These are phyloP conservation scores for Cochlearius cochlearius DNA, from an alignment of 2,113 vertebrate genomes.

Conservation along the genomic window DNA sequence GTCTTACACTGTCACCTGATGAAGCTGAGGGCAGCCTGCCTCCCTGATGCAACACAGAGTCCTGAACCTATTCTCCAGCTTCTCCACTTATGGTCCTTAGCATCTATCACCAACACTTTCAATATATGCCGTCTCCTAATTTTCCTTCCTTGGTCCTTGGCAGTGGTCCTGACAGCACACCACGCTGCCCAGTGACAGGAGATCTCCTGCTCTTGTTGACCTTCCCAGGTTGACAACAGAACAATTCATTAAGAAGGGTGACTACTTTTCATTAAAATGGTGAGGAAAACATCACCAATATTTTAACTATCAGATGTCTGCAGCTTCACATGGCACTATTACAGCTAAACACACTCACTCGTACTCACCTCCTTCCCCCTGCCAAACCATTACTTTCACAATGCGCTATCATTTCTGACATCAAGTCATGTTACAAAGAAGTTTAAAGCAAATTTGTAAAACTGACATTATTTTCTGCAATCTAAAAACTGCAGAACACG, in stretches of 20 bases:
- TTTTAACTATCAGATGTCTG: not conserved
- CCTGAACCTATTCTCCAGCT: not conserved
- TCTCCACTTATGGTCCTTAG: not conserved
- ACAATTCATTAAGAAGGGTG: not conserved
- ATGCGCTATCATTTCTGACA: not conserved
- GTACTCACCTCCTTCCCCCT: not conserved
- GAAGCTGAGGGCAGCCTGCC: not conserved
- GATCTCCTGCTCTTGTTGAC: not conserved
- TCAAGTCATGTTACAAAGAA: not conserved
- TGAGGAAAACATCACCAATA: not conserved
- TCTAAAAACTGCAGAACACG: not conserved
- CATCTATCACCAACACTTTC: not conserved
- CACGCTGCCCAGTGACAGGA: not conserved
- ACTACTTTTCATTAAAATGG: not conserved
- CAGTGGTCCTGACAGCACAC: not conserved
- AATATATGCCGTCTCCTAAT: not conserved
- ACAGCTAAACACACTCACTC: not conserved
- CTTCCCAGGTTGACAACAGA: not conserved
- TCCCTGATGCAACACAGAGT: not conserved
- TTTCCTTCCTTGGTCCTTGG: not conserved
- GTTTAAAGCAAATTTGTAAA: not conserved
- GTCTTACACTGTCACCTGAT: too few relatives aligned
- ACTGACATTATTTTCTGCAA: not conserved
- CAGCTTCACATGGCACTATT: not conserved
- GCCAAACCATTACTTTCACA: not conserved